Evolutionary conservation across 2,888 invertebrate genomes (phyloP), one percentile per base, ranked within the genome.

Genomic region (Adelognathus sp.): DNA sequence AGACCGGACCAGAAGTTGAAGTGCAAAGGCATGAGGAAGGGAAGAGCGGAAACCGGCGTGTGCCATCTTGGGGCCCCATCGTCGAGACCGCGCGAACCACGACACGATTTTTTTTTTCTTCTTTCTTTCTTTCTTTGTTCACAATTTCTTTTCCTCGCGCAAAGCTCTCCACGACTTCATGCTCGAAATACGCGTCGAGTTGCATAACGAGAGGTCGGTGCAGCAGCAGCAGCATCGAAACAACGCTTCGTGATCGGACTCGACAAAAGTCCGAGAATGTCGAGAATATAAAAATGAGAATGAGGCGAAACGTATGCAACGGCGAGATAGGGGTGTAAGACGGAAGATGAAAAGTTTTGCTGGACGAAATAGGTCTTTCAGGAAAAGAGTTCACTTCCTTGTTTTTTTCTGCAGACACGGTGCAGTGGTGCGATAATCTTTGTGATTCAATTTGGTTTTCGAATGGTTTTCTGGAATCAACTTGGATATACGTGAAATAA

Each of bases 21-120:
- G 63, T 36, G 63, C 54, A n/a, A n/a, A 63, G 18, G 64, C 21
- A 52, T 63, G 50, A 63, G 36, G n/a, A 21, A 33, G 31, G 33
- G 46, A 64, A 31, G 31, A 63, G 27, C 60, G 16, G 70, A 60
- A 71, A 52, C 50, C 29, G 44, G 75, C 66, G 83, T 77, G 78
- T 75, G 84, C 84, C 85, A 83, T 77, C 81, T 39, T 41, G 18
- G 60, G n/a, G n/a, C n/a, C 54, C 52, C 54, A 60, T 66, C 50
- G 69, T 58, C 50, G 52, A 72, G 50, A 41, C n/a, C 67, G 56
- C 31, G 67, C 24, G 79, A 78, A 56, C 44, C 63, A 29, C 54
- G 64, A 71, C 58, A 70, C 70, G 29, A 72, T 56, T 63, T 33
- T n/a, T 61, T 54, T 60, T 39, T 6, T 21, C 46, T 64, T 58